Percentiles rank a stretch among this genome's conserved stretches.
These are phyloP conservation scores for Brevipalpus yothersi DNA, from an alignment of 1,140 invertebrate species.

Conservation along the genomic window DNA sequence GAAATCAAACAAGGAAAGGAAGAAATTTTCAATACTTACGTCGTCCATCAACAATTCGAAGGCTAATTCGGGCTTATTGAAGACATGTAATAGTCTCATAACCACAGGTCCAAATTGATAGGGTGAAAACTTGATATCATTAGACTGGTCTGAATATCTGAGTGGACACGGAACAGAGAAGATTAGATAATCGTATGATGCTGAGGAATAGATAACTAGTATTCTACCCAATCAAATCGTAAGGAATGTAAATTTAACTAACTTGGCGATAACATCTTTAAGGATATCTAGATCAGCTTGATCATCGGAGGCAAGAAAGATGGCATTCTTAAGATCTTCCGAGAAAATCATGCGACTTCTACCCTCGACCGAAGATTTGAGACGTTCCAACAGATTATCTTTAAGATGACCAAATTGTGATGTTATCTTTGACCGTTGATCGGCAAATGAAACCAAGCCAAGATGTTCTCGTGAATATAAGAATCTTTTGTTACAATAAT, in stretches of 20 bases:
- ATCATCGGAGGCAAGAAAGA: slow-evolving; percentile 31
- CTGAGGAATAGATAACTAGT: not conserved
- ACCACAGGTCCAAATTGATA: slow-evolving; percentile 57
- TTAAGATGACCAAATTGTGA: not conserved
- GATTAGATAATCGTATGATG: slow-evolving; percentile 14
- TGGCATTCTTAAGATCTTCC: slow-evolving; percentile 56
- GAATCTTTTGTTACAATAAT: not conserved
- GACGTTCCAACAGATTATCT: not conserved
- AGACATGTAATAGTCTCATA: slow-evolving; percentile 45
- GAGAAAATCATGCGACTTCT: slow-evolving; percentile 38
- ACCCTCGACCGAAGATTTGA: not conserved
- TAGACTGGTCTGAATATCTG: slow-evolving; percentile 44
- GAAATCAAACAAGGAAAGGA: no score
- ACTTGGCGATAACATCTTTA: slow-evolving; percentile 12
- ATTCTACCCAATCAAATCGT: no score
- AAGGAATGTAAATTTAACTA: not conserved
- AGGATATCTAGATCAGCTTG: slow-evolving; percentile 32
- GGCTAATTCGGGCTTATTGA: slow-evolving; percentile 40
- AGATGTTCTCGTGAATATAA: not conserved
- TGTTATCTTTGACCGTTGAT: not conserved
- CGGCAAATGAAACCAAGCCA: not conserved
- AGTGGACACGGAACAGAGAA: slow-evolving; percentile 1
- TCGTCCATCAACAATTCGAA: slow-evolving; percentile 22
- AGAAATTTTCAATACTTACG: slow-evolving; percentile 2
- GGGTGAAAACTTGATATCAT: slow-evolving; percentile 41